These are phyloP conservation scores for Hydropsyche tenuis DNA, from an alignment of 1,140 invertebrate genomes.

Conservation along the genomic window DNA sequence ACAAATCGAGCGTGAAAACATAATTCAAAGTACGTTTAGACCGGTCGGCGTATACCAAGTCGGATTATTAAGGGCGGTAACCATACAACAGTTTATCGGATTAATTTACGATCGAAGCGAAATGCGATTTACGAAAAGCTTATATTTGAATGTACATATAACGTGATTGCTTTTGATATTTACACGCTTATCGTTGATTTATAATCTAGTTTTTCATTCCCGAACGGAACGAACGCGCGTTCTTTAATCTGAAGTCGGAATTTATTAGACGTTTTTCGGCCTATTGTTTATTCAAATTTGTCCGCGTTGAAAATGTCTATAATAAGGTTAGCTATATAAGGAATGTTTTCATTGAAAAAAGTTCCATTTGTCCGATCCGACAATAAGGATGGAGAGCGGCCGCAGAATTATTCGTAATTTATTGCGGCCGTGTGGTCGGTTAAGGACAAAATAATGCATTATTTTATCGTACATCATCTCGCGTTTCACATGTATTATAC, in stretches of 20 bases:
- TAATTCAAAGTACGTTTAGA: not conserved
- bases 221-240: too few relatives aligned
- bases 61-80: conserved; percentile 5
- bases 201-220: too few relatives aligned
- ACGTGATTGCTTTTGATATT: too few relatives aligned
- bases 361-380: not conserved
- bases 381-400: not conserved
- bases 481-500: conserved; percentile 16
- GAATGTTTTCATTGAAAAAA: not conserved
- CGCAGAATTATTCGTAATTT: conserved; percentile 38
- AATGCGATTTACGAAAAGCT: not conserved
- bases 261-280: too few relatives aligned
- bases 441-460: conserved; percentile 46
- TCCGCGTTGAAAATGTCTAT: too few relatives aligned
- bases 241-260: too few relatives aligned
- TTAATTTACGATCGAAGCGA: conserved; percentile 2
- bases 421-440: conserved; percentile 33
- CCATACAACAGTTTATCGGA: not conserved
- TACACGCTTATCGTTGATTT: too few relatives aligned
- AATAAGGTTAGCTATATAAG: too few relatives aligned
- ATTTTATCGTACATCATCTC: conserved; percentile 43
- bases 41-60: not conserved
- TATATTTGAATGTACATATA: too few relatives aligned
- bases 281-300: too few relatives aligned
- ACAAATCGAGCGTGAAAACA: conserved; percentile 1